These are phyloP conservation scores for Neogobius melanostomus DNA, from an alignment of 2,113 vertebrate species.

Conservation along the genomic window DNA sequence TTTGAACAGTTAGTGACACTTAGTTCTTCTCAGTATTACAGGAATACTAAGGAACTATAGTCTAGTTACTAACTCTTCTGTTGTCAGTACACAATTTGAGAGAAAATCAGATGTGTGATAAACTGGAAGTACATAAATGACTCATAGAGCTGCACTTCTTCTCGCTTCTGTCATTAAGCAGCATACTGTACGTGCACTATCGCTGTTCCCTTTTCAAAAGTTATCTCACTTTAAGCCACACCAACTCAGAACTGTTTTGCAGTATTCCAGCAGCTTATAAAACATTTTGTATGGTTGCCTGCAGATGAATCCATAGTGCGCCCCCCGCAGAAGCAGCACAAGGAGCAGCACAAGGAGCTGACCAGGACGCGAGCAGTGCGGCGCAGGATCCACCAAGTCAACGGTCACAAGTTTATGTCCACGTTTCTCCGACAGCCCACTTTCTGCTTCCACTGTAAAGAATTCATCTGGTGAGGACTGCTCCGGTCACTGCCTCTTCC, in stretches of 20 bases:
- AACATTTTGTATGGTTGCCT: neutral
- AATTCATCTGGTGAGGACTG: conserved; percentile 92
- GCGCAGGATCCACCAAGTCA: conserved; percentile 92
- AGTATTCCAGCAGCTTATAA: too few species aligned
- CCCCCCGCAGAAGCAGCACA: conserved; percentile 71
- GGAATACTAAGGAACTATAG: neutral
- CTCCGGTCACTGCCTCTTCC: neutral
- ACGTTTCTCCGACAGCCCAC: conserved; percentile 95
- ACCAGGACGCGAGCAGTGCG: conserved; percentile 90
- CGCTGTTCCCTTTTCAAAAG: neutral
- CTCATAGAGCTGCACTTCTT: neutral
- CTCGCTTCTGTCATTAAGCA: neutral
- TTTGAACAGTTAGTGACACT: too few species aligned
- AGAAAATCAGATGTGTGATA: neutral
- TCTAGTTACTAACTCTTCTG: neutral
- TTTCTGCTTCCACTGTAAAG: conserved; percentile 96
- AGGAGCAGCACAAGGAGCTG: conserved; percentile 85
- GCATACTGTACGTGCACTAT: neutral
- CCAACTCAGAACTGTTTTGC: neutral
- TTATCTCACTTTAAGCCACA: neutral
- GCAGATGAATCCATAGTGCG: conserved; percentile 64
- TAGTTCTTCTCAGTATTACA: neutral
- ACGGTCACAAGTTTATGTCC: conserved; percentile 99
- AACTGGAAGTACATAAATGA: neutral
- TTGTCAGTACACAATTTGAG: neutral